phyloP scores from a whole-genome alignment of 2,113 vertebrate species.

The Bubalus kerabau region DNA sequence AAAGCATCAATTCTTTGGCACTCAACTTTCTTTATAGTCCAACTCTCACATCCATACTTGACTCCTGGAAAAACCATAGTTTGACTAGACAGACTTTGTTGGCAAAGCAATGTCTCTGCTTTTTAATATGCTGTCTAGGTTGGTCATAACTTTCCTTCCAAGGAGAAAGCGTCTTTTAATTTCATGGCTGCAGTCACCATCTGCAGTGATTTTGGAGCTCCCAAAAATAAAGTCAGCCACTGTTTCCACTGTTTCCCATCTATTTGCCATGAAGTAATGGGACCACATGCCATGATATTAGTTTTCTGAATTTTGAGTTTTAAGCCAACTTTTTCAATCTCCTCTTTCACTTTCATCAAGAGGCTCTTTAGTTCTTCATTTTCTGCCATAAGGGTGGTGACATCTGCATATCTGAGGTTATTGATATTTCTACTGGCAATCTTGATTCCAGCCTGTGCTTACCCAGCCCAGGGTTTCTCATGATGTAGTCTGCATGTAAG shows the following conservation, averaged over 20 bases:
- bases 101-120: not conserved
- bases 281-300: not conserved
- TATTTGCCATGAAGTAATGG: not conserved
- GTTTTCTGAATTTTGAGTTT: not conserved
- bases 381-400: not conserved
- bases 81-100: not conserved
- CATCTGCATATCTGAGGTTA: not conserved
- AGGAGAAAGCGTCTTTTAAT: not conserved
- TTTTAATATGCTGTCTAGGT: not conserved
- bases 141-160: not conserved
- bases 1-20: fast-evolving
- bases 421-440: not conserved
- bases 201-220: not conserved
- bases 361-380: not conserved
- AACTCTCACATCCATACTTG: not conserved
- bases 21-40: not conserved
- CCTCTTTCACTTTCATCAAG: not conserved
- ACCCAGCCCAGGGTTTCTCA: not conserved
- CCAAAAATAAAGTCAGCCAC: not conserved
- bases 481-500: not conserved
- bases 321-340: not conserved
- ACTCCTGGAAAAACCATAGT: not conserved
- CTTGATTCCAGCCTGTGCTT: not conserved
- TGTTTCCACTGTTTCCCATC: not conserved
- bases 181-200: not conserved